Base-by-base conservation (phyloP, 2,797 vertebrate species). In the Podarcis siculus region DNA sequence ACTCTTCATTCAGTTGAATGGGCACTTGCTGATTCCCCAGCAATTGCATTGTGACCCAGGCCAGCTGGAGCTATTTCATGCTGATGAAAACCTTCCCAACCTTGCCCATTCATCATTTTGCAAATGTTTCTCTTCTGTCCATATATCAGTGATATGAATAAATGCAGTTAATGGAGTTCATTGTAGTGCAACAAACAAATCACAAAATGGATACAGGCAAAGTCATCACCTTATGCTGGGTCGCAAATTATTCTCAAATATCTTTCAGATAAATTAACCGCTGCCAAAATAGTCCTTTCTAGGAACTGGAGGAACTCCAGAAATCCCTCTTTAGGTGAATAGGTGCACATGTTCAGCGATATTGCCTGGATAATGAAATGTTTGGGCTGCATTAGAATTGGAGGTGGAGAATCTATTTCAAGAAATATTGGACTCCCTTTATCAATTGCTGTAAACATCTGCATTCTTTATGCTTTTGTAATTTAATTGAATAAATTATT, bases 171-270 rank as follows among this genome's bases (percentile, higher is more conserved):
- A 84, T 84, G 66, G 76, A 89, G 30, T 79, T 79, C 69, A 85
- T 73, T 75, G 67, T 80, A 75, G 49, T 23, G 21, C 37, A 84
- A 73, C 82, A 73, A 84, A 72, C 64, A 88, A 88, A 84, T 88
- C 10, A 81, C 79, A 88, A 32, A 49, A 10, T 83, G 85, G 89
- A 88, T 21, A 82, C 17, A 87, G 87, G 58, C 13, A 92, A 6
- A 92, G 58, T 1, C 0, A 82, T 58, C 21, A 19, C 15, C 4
- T 82, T 85, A 23, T 79, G 80, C n/a, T 66, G 32, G 0, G 0
- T 0, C 79, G 27, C n/a, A 91, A 90, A 42, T 32, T 6, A 78
- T 61, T 83, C 89, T 67, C 1, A 23, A 79, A 73, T 45, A 84
- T 25, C 37, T 71, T 83, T 71, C 66, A 83, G 55, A 82, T 69